Conservation (phyloP, 2,888 invertebrate genomes). For the Eristalinus sepulchralis region DNA sequence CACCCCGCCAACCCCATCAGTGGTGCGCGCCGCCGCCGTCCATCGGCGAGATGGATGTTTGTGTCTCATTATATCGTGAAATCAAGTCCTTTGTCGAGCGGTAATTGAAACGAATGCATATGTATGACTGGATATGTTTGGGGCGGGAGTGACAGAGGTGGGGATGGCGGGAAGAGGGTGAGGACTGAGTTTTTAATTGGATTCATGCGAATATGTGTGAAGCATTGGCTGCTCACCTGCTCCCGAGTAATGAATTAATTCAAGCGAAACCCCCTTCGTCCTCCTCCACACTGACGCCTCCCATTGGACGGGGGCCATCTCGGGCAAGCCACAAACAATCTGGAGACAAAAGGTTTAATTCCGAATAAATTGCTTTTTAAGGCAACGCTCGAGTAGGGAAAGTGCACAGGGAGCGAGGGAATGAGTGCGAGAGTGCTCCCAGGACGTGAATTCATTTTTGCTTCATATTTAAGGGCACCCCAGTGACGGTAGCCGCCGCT, state of each 20-base stretch:
- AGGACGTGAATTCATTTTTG: not conserved
- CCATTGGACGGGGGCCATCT: constrained; percentile 24
- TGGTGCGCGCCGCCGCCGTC: not conserved
- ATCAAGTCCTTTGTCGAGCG: constrained; percentile 64
- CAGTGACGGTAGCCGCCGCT: not conserved
- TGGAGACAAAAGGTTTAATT: constrained; percentile 66
- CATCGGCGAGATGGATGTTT: constrained; percentile 13
- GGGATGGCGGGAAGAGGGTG: not conserved
- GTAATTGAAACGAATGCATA: constrained; percentile 64
- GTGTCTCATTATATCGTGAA: constrained; percentile 68
- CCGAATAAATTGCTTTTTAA: constrained; percentile 68
- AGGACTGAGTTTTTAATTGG: constrained; percentile 66
- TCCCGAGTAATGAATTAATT: constrained; percentile 65
- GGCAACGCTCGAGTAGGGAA: constrained; percentile 36
- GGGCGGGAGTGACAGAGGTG: not conserved
- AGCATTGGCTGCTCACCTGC: constrained; percentile 13
- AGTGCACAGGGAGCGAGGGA: constrained; percentile 40
- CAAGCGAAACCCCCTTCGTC: constrained; percentile 20
- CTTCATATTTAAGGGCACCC: not conserved
- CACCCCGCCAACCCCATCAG: not conserved
- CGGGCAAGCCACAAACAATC: constrained; percentile 36
- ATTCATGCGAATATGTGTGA: constrained; percentile 29
- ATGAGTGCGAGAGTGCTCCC: constrained; percentile 18
- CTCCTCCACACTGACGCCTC: not conserved
- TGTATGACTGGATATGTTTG: not conserved